phyloP scores from a whole-genome alignment of 2,888 invertebrate genomes.

The Mimas tiliae region DNA sequence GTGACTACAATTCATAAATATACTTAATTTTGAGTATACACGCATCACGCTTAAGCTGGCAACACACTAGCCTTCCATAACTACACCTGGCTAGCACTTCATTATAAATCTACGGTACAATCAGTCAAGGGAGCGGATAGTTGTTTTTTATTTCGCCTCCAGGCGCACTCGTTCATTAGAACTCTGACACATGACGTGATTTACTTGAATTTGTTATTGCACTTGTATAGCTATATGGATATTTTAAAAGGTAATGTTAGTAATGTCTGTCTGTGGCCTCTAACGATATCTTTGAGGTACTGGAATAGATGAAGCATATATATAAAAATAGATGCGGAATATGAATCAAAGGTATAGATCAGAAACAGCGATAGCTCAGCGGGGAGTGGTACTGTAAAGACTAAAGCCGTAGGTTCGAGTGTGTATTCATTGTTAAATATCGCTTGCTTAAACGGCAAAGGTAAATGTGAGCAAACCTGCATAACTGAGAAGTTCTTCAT shows the following conservation, averaged over 20 bases:
- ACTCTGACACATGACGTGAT: slow-evolving; percentile 20
- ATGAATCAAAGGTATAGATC: not conserved
- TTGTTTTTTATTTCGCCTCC: slow-evolving; percentile 33
- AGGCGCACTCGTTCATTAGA: slow-evolving; percentile 35
- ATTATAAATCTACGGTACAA: slow-evolving; percentile 30
- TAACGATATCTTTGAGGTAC: no score
- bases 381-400: no score
- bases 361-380: no score
- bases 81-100: not conserved
- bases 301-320: no score
- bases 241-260: not conserved
- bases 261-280: not conserved
- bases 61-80: not conserved
- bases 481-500: no score
- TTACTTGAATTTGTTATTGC: slow-evolving; percentile 8
- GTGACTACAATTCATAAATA: no score
- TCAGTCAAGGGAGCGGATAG: slow-evolving; percentile 42
- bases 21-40: not conserved
- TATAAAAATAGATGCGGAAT: not conserved
- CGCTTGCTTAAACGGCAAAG: no score
- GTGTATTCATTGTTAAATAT: no score
- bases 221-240: not conserved
- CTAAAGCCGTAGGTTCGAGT: no score
- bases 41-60: not conserved
- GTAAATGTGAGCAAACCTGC: no score